Evolutionary conservation across 2,888 invertebrate species (phyloP), one percentile per base, ranked within the genome.

Genomic region (Magallana nippona): DNA sequence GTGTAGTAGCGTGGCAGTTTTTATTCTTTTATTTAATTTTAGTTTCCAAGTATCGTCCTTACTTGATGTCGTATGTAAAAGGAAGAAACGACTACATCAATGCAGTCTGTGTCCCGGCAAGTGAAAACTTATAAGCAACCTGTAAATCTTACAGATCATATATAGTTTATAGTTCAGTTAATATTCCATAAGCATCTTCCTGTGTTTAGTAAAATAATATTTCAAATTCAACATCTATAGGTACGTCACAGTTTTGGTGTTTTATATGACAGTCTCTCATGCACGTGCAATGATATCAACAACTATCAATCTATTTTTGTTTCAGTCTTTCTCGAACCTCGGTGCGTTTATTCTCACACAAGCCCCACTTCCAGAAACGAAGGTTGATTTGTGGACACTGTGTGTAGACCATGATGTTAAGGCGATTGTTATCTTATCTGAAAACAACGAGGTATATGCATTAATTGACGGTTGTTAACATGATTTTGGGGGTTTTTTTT

Each of bases 361-460:
- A 15, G 17, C 11, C 5, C 71, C 71, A 10, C 71, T 56, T 19
- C 17, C 19, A 19, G 82, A 19, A 11, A 71, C 55, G 2, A 60
- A 78, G 10, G 82, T 78, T 1, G 32, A 78, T 15, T 19, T n/a
- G 10, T 82, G 82, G 82, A 19, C 60, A 32, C 22, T 57, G 17
- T 60, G 55, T 55, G 57, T 27, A 32, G 71, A 71, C 71, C 71
- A 71, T 71, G 71, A 27, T 13, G 71, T 27, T 2, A 15, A 10
- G 15, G 27, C 71, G 19, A 71, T 71, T 1, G 71, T 71, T 0
- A 15, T 71, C 13, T 22, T 71, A 15, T 15, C 22, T 71, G 71
- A 32, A 22, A 15, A 71, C 32, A 11, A 10, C 11, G 27, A 22
- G 71, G 71, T 71, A 71, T 3, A n/a, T 60, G 1, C 2, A 13